These are phyloP conservation scores for Pogonocherus hispidulus DNA, from an alignment of 2,888 invertebrate species.

Conservation along the genomic window DNA sequence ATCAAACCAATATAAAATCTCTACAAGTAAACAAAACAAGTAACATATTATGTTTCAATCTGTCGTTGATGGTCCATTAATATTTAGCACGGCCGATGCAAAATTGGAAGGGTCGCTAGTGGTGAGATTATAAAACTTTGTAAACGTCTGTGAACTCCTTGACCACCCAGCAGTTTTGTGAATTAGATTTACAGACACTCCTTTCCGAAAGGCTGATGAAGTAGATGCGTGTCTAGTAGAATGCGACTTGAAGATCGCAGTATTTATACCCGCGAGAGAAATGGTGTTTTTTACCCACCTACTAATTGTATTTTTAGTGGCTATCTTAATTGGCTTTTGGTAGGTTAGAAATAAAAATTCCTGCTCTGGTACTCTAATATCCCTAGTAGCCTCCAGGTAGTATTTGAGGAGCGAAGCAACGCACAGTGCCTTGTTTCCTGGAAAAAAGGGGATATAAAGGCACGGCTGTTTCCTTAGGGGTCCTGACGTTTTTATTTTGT, in stretches of 20 bases:
- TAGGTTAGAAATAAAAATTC: background rate
- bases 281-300: background rate
- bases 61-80: background rate
- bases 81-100: background rate
- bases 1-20: too few relatives aligned
- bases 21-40: background rate
- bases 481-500: background rate
- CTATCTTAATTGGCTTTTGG: background rate
- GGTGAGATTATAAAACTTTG: background rate
- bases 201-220: background rate
- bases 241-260: background rate
- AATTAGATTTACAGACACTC: background rate
- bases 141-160: background rate
- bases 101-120: background rate
- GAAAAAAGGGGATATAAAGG: background rate
- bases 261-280: conserved; percentile 3
- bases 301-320: background rate
- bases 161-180: background rate
- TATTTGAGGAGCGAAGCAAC: background rate
- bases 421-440: background rate
- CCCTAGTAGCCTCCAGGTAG: background rate
- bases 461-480: background rate
- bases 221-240: conserved; percentile 3
- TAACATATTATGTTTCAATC: background rate
- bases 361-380: background rate